phyloP scores from a whole-genome alignment of 2,888 invertebrate species.

The Catocala nupta region DNA sequence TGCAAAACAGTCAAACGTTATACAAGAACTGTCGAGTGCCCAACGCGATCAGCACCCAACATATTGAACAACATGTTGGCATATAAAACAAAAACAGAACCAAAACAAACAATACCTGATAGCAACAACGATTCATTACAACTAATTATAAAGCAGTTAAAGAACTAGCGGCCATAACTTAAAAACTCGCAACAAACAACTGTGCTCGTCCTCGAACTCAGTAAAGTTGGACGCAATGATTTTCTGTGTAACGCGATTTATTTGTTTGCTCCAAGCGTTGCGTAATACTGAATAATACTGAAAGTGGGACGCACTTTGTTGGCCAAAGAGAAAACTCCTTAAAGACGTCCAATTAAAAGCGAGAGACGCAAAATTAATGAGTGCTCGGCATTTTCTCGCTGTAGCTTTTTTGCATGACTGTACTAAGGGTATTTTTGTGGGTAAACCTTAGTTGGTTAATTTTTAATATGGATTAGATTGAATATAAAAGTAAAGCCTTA shows the following conservation, averaged over 20 bases:
- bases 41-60: no score
- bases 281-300: conserved; percentile 49
- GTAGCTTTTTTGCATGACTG: conserved; percentile 21
- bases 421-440: conserved; percentile 5
- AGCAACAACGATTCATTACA: conserved; percentile 23
- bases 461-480: neutral
- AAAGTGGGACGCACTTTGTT: conserved; percentile 59
- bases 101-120: conserved; percentile 5
- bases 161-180: conserved; percentile 45
- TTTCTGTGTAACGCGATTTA: conserved; percentile 60
- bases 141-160: conserved; percentile 45
- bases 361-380: conserved; percentile 62
- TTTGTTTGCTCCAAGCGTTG: conserved; percentile 66
- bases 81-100: neutral
- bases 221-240: conserved; percentile 50
- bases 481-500: neutral
- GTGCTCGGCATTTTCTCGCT: conserved; percentile 34
- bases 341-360: conserved; percentile 70
- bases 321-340: conserved; percentile 54
- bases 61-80: no score
- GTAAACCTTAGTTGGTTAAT: neutral
- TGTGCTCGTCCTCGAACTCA: conserved; percentile 37
- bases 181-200: conserved; percentile 47
- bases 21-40: no score
- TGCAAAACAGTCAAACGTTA: no score